Percentiles rank a stretch among this genome's conserved stretches.
Evolutionary conservation across 2,888 invertebrate genomes (phyloP).

Genomic region (Spilarctia lutea): DNA sequence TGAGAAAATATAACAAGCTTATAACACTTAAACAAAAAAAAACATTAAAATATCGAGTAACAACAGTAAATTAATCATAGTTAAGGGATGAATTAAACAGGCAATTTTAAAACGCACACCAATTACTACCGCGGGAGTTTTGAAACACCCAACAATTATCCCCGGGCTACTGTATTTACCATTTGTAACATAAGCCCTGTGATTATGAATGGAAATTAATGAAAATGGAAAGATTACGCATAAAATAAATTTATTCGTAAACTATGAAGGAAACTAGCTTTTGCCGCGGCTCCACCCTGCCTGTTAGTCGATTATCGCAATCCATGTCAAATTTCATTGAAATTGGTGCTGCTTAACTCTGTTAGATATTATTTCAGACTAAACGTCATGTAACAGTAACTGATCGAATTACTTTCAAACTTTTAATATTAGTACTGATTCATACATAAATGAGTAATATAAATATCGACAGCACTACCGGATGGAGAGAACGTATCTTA

Average conservation of each 20-base stretch:
- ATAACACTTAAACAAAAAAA: not conserved
- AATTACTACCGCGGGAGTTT: slow-evolving; percentile 2
- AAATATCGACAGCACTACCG: not conserved
- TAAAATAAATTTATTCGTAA: not conserved
- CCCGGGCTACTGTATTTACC: not conserved
- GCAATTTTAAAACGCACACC: not conserved
- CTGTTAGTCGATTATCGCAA: too few relatives aligned
- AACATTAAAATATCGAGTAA: not conserved
- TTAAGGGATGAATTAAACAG: not conserved
- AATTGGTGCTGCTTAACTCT: too few relatives aligned
- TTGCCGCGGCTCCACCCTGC: too few relatives aligned
- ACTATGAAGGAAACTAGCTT: not conserved
- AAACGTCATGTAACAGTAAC: too few relatives aligned
- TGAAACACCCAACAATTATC: slow-evolving; percentile 2
- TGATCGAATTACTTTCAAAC: too few relatives aligned
- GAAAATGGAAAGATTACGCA: not conserved
- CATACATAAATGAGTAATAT: not conserved
- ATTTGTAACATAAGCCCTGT: not conserved
- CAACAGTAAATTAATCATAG: not conserved
- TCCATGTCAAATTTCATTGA: too few relatives aligned
- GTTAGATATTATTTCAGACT: too few relatives aligned
- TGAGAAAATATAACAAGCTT: not conserved
- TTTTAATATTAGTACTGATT: too few relatives aligned
- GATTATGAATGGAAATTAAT: not conserved
- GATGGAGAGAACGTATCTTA: too few relatives aligned